Conservation (phyloP, 2,113 vertebrate species). For the Sebastes schlegelii region DNA sequence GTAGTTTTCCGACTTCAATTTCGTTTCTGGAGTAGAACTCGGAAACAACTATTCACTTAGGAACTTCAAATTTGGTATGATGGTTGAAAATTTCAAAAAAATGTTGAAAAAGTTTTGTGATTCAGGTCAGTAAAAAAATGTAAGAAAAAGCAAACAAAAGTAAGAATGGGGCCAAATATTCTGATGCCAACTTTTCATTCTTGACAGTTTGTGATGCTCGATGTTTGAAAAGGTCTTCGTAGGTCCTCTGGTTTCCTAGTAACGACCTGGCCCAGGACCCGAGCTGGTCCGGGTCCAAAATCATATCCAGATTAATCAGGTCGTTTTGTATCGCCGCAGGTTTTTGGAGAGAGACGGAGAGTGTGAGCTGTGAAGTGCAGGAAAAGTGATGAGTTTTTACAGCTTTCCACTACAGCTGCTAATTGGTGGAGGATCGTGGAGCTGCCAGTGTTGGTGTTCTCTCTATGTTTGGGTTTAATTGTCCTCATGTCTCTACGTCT, state of each 20-base stretch:
- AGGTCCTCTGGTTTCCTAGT: background rate
- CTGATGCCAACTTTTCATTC: background rate
- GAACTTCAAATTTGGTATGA: too few species aligned
- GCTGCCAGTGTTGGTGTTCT: background rate
- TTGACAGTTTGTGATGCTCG: accelerated
- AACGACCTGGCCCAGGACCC: background rate
- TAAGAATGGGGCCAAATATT: background rate
- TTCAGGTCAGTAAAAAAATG: background rate
- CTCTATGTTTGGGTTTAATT: background rate
- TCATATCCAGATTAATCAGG: background rate
- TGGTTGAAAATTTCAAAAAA: too few species aligned
- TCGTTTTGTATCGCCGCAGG: background rate
- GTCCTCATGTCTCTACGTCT: background rate
- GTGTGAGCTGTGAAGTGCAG: background rate
- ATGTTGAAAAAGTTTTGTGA: background rate
- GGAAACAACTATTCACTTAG: too few species aligned
- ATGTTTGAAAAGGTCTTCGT: background rate
- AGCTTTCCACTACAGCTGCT: too few species aligned
- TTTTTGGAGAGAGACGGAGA: background rate
- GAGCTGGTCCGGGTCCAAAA: background rate
- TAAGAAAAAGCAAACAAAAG: background rate
- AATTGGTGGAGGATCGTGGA: too few species aligned
- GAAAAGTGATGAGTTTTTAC: too few species aligned
- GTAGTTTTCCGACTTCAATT: too few species aligned
- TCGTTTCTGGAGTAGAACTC: too few species aligned